These are phyloP conservation scores for Subacronicta megacephala DNA, from an alignment of 2,888 invertebrate species.

Conservation along the genomic window DNA sequence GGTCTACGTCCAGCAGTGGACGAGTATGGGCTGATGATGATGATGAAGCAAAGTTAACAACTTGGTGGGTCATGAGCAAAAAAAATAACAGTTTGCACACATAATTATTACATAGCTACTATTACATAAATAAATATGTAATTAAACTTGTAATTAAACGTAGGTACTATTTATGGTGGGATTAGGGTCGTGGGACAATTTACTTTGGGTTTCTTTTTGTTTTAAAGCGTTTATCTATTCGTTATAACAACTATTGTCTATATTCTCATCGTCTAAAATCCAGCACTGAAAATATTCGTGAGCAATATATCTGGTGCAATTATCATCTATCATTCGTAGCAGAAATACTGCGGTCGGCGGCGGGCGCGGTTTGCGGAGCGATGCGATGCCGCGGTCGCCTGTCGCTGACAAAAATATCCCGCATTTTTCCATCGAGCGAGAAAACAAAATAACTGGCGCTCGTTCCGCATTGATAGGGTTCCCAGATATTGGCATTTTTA, in stretches of 20 bases:
- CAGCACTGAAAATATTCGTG: neutral
- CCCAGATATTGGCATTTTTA: slow-evolving; percentile 40
- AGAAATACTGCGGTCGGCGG: slow-evolving; percentile 18
- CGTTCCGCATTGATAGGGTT: slow-evolving; percentile 32
- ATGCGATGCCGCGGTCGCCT: slow-evolving; percentile 20
- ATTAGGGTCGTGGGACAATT: too few species aligned
- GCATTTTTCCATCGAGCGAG: slow-evolving; percentile 22
- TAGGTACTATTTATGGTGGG: too few species aligned
- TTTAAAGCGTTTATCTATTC: too few species aligned
- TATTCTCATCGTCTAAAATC: neutral
- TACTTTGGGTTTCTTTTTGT: too few species aligned
- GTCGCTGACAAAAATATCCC: slow-evolving; percentile 49
- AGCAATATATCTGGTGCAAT: slow-evolving; percentile 23
- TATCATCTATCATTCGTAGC: slow-evolving; percentile 24
- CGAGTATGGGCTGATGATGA: too few species aligned
- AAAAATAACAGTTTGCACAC: too few species aligned
- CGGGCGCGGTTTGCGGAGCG: slow-evolving; percentile 30
- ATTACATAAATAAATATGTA: too few species aligned
- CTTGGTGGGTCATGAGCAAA: too few species aligned
- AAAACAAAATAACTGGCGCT: slow-evolving; percentile 37
- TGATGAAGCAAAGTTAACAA: too few species aligned
- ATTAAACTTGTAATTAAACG: too few species aligned
- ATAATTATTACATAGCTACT: too few species aligned
- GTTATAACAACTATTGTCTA: neutral
- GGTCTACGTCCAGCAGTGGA: too few species aligned